Base-by-base conservation (phyloP, 2,113 vertebrate species). In the Calypte anna region DNA sequence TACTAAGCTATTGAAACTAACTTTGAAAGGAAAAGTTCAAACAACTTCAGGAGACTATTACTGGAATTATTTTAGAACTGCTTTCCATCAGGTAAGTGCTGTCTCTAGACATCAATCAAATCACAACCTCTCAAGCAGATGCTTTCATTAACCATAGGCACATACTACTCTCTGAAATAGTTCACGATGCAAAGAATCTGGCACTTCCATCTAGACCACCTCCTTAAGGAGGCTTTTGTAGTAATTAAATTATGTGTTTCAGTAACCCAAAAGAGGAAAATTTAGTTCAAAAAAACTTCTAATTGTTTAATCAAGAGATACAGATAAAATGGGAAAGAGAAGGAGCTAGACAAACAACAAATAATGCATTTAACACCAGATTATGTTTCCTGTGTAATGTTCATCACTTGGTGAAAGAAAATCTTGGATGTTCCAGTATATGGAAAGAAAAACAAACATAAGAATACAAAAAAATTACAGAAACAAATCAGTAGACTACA, bases 251-350 rank as follows among this genome's bases (percentile, higher is more conserved):
- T 18, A 20, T 25, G n/a, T 38, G 18, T 43, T 75, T 67, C 51
- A 57, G 48, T 72, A 58, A 84, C 81, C 74, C 54, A 64, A 68
- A 81, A 86, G 57, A 89, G 4, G 22, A 78, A 84, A 86, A 84
- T 36, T 17, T 79, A 82, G 66, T 79, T 95, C 78, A 89, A 82
- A 84, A n/a, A 72, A 85, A 94, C 82, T 31, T 57, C 33, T 66
- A 53, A 23, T 20, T 75, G 38, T 68, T 62, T 82, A 44, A 79
- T 68, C 23, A 64, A 63, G 57, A 78, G 28, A 67, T 12, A 46
- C 6, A 62, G 38, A 82, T 27, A 77, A 40, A 76, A 36, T 21
- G 10, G 53, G 12, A 87, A 82, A 74, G 9, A 12, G 30, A 31
- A 50, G 79, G 72, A 85, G 23, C 33, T 11, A 64, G 50, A 82